These are phyloP conservation scores for Istiophorus platypterus DNA, from an alignment of 2,113 vertebrate genomes.

Conservation along the genomic window DNA sequence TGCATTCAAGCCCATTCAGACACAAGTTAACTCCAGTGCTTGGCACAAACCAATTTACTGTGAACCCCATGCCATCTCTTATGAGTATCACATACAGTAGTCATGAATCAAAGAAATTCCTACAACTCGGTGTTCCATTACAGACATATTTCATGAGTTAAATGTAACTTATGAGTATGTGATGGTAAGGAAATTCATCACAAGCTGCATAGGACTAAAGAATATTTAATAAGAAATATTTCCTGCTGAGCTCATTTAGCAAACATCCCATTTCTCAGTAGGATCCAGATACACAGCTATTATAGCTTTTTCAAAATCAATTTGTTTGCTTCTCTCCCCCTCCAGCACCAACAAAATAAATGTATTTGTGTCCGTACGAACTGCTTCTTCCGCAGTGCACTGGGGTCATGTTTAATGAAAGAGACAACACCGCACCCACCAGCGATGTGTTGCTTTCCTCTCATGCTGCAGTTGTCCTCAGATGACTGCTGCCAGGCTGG, in stretches of 20 bases:
- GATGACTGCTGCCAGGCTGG: constrained; percentile 56
- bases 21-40: constrained; percentile 5
- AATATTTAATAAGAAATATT: constrained; percentile 54
- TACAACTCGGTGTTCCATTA: neutral
- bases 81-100: neutral
- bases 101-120: neutral
- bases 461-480: constrained; percentile 57
- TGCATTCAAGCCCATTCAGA: constrained; percentile 10
- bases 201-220: constrained; percentile 8
- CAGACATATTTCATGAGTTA: constrained; percentile 6
- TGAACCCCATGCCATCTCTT: neutral
- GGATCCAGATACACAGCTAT: constrained; percentile 55
- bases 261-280: constrained; percentile 57
- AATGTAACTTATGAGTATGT: constrained; percentile 17
- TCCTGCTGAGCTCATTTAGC: constrained; percentile 58
- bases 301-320: constrained; percentile 52
- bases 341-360: constrained; percentile 47
- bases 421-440: constrained; percentile 36
- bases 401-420: constrained; percentile 71
- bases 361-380: constrained; percentile 30
- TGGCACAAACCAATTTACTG: neutral
- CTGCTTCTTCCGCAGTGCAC: constrained; percentile 26
- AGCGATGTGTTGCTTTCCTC: constrained; percentile 6
- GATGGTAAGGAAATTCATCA: constrained; percentile 36
- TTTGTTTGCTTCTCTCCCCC: constrained; percentile 59